A percentile compares a stretch with the other conserved stretches of the same genome.
Conservation (phyloP, 2,113 vertebrate species). For the Callionymus lyra region DNA sequence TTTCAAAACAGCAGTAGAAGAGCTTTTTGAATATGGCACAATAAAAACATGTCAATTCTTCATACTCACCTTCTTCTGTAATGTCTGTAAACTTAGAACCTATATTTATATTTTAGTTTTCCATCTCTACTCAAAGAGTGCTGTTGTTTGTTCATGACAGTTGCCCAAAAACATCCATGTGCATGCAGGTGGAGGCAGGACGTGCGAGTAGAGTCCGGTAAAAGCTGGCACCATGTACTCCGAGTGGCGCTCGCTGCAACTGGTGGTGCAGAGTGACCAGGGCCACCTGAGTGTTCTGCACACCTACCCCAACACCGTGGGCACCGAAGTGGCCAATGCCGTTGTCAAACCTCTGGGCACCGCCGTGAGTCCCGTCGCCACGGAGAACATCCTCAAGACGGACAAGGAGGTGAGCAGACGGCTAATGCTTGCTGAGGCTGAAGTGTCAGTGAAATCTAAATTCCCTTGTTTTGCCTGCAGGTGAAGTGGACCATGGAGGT, state of each 20-base stretch:
- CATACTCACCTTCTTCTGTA: not conserved
- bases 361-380: slow-evolving; percentile 74
- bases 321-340: slow-evolving; percentile 87
- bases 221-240: slow-evolving; percentile 83
- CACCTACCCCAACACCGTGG: slow-evolving; percentile 84
- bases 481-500: slow-evolving; percentile 99
- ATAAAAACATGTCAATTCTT: not conserved
- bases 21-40: no score
- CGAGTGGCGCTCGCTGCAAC: slow-evolving; percentile 93
- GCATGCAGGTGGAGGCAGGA: slow-evolving; percentile 53
- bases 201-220: slow-evolving; percentile 49
- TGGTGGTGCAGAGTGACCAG: slow-evolving; percentile 91
- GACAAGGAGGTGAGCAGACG: slow-evolving; percentile 83
- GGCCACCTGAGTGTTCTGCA: slow-evolving; percentile 93
- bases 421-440: not conserved
- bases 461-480: slow-evolving; percentile 42
- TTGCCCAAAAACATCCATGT: slow-evolving; percentile 6
- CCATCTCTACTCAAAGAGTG: not conserved
- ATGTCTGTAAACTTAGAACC: not conserved
- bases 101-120: not conserved
- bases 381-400: slow-evolving; percentile 87
- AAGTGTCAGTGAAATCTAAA: not conserved
- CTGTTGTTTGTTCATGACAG: not conserved
- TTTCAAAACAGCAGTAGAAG: no score
- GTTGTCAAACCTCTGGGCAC: slow-evolving; percentile 89